Conservation (phyloP, 2,888 invertebrate species). For the Cheilosia urbana region DNA sequence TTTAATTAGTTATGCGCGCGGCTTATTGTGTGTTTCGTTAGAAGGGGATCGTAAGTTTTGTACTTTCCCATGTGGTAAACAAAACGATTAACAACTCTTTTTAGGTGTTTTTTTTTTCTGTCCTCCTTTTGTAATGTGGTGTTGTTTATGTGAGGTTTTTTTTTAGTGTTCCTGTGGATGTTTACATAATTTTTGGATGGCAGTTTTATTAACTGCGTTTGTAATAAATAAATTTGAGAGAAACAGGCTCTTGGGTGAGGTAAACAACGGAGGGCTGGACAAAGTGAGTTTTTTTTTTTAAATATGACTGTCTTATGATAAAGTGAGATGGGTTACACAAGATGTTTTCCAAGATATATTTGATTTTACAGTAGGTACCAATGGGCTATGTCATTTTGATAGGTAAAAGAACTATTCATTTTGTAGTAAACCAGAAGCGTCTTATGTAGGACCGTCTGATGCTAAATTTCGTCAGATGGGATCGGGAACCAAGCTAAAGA, state of each 20-base stretch:
- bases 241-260: background rate
- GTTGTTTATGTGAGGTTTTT: conserved; percentile 8
- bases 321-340: too few relatives aligned
- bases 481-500: too few relatives aligned
- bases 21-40: background rate
- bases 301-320: background rate
- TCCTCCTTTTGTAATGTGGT: background rate
- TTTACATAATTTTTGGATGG: conserved; percentile 34
- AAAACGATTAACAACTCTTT: conserved; percentile 38
- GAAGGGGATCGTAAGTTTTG: background rate
- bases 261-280: background rate
- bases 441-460: too few relatives aligned
- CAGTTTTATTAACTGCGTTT: conserved; percentile 27
- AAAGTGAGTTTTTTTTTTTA: background rate
- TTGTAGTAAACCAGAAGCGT: too few relatives aligned
- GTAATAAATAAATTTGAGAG: conserved; percentile 4
- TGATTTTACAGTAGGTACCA: too few relatives aligned
- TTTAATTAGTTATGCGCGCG: conserved; percentile 2
- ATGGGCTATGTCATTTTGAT: too few relatives aligned
- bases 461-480: too few relatives aligned
- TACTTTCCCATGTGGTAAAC: conserved; percentile 47
- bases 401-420: too few relatives aligned
- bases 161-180: conserved; percentile 7
- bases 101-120: background rate
- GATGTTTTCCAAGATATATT: too few relatives aligned